Percentiles rank a stretch among this genome's conserved stretches.
phyloP scores from a whole-genome alignment of 1,140 invertebrate genomes.

The Agrypnia vestita region DNA sequence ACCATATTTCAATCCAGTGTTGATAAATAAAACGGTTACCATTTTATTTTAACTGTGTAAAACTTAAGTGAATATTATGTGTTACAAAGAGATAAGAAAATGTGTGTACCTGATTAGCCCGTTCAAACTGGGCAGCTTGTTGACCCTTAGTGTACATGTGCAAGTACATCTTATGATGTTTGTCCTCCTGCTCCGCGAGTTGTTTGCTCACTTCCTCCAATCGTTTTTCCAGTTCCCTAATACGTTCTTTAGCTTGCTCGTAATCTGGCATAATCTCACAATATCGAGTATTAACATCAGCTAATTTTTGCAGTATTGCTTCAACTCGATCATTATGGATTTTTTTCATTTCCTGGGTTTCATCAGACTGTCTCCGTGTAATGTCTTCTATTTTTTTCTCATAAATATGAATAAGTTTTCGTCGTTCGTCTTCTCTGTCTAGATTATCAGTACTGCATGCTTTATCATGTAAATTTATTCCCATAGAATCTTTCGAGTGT shows the following conservation, averaged over 20 bases:
- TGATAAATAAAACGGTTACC: too few species aligned
- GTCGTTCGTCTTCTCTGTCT: conserved; percentile 77
- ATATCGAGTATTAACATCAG: conserved; percentile 84
- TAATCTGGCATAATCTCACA: conserved; percentile 80
- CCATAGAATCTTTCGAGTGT: conserved; percentile 82
- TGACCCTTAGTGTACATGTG: conserved; percentile 89
- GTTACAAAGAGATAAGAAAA: conserved; percentile 13
- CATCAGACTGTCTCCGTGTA: conserved; percentile 79
- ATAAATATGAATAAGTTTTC: conserved; percentile 80
- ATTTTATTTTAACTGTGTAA: too few species aligned
- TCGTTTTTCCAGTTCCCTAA: conserved; percentile 79
- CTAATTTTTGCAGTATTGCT: conserved; percentile 82
- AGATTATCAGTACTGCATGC: conserved; percentile 70
- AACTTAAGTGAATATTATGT: background rate
- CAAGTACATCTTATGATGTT: conserved; percentile 84
- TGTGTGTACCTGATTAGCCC: conserved; percentile 73
- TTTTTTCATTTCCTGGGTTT: conserved; percentile 81
- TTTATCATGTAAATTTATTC: conserved; percentile 73
- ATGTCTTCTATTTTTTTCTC: conserved; percentile 83
- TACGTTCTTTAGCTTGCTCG: conserved; percentile 79
- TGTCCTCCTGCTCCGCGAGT: conserved; percentile 81
- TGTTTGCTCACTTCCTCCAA: conserved; percentile 79
- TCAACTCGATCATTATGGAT: conserved; percentile 87
- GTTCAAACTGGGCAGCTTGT: conserved; percentile 82
- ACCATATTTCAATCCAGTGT: too few species aligned